Base-by-base conservation (phyloP, 2,113 vertebrate genomes). In the Cephalopterus ornatus region DNA sequence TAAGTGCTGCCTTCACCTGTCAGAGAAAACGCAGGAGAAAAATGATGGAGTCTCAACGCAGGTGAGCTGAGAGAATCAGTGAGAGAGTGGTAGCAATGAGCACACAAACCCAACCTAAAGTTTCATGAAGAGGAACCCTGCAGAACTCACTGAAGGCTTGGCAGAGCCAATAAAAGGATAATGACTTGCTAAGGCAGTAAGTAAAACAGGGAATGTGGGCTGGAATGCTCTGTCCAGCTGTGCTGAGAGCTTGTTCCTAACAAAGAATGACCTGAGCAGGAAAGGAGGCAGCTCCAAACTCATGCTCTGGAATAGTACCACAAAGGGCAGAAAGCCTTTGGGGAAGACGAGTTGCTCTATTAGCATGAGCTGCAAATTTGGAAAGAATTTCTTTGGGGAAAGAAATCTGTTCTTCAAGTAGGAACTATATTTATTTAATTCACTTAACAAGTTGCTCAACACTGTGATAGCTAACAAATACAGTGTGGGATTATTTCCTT, bases 401-500 rank as follows among this genome's bases (percentile, higher is more conserved):
- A 92, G 61, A 27, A 28, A 52, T 1, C 66, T 88, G 2, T 67
- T 88, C 76, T 86, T 76, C 67, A 46, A 80, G 66, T 4, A 77
- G 75, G 76, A 89, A 67, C 41, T 74, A 1, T 42, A 67, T 94
- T 79, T 95, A 79, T 91, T 89, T 81, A 78, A 95, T 92, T 93
- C 86, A 93, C 76, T 93, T 86, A 81, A 85, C 22, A 67, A 93
- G 89, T 92, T 88, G 78, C 42, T 80, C 90, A 94, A 85, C 88
- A 92, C 41, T 47, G 66, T 49, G 72, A 90, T 58, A 92, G 81
- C 44, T 92, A 95, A 93, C 77, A 95, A 95, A 91, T 68, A 96
- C 3, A 89, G 81, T 85, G 93, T 94, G 78, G 87, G 90, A 93
- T 93, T 94, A 88, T 73, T 79, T 93, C 94, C 81, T 93, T 93